These are phyloP conservation scores for Benitochromis conjunctus DNA, from an alignment of 2,113 vertebrate genomes.

Conservation along the genomic window DNA sequence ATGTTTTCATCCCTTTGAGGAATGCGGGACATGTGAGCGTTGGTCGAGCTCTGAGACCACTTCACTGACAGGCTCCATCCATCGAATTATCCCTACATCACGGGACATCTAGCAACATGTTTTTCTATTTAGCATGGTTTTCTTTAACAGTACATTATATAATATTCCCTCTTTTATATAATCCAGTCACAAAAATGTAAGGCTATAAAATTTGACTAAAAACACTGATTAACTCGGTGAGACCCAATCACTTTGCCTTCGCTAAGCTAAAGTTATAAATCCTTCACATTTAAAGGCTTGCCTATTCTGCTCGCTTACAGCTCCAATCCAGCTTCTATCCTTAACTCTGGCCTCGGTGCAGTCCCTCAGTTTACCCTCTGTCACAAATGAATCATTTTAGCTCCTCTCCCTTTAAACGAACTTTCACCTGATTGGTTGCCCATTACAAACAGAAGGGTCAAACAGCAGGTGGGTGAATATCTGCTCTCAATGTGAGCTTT, in stretches of 20 bases:
- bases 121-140: background rate
- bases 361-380: background rate
- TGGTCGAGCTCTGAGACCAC: background rate
- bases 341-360: background rate
- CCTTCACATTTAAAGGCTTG: fast-evolving
- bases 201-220: fast-evolving
- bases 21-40: background rate
- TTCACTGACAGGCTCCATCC: background rate
- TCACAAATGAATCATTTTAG: background rate
- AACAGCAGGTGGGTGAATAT: background rate
- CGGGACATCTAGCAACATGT: background rate
- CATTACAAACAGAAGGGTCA: background rate
- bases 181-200: background rate
- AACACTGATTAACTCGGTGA: background rate
- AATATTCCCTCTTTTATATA: background rate
- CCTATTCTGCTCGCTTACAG: background rate
- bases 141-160: fast-evolving
- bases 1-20: background rate
- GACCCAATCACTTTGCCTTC: background rate
- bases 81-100: background rate
- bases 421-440: background rate
- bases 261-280: background rate
- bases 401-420: background rate
- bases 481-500: background rate
- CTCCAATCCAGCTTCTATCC: background rate